Percentiles rank a stretch among this genome's conserved stretches.
These are phyloP conservation scores for Lasioglossum calceatum DNA, from an alignment of 2,888 invertebrate genomes.

Conservation along the genomic window DNA sequence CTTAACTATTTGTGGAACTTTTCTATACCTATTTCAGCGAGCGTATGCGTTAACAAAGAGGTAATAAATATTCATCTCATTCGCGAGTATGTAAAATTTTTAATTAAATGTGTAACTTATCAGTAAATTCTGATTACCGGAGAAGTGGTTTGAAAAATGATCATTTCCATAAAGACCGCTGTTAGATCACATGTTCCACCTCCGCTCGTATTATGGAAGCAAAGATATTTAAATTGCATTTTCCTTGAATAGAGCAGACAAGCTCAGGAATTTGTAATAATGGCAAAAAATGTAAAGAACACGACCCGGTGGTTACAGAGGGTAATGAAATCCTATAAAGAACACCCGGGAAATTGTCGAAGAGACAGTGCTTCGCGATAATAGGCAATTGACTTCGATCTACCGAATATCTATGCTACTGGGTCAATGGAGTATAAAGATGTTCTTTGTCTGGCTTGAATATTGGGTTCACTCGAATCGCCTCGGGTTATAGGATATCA, in stretches of 20 bases:
- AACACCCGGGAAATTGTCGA: slow-evolving; percentile 11
- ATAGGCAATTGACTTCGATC: slow-evolving; percentile 21
- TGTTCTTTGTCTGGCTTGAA: slow-evolving; percentile 10
- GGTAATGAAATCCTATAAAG: neutral
- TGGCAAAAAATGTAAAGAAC: neutral
- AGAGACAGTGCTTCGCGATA: slow-evolving; percentile 6
- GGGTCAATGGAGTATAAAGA: slow-evolving; percentile 14
- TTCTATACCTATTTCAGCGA: neutral
- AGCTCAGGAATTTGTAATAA: neutral
- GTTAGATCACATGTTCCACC: neutral
- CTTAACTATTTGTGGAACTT: neutral
- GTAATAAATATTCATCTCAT: neutral
- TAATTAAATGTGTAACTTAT: neutral
- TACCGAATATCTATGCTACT: neutral
- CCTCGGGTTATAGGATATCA: slow-evolving; percentile 4
- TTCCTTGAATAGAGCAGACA: neutral
- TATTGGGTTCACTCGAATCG: slow-evolving; percentile 1
- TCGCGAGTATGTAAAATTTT: neutral
- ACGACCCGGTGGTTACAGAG: neutral
- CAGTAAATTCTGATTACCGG: neutral
- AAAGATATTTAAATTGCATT: neutral
- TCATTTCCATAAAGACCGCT: neutral
- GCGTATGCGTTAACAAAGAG: neutral
- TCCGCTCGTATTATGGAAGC: neutral
- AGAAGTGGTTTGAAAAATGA: neutral